A percentile compares a stretch with the other conserved stretches of the same genome.
Conservation (phyloP, 2,113 vertebrate genomes). For the Ursus arctos region DNA sequence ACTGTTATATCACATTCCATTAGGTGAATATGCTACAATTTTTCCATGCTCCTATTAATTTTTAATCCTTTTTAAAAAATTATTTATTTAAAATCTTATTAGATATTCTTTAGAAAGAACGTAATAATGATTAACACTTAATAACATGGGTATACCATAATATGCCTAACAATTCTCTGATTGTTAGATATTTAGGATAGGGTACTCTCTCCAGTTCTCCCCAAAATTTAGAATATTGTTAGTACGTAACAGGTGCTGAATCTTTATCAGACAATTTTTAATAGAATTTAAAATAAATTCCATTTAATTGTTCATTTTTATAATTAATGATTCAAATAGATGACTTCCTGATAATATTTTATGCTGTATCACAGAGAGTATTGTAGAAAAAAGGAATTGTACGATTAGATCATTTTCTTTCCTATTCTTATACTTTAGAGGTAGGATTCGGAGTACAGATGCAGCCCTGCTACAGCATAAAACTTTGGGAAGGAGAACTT, state of each 20-base stretch:
- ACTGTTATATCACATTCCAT: not conserved
- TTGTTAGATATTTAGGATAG: not conserved
- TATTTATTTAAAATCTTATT: not conserved
- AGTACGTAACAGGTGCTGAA: not conserved
- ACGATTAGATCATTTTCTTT: not conserved
- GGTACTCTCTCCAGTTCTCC: not conserved
- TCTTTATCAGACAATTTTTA: not conserved
- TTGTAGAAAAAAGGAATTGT: not conserved
- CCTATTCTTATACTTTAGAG: not conserved
- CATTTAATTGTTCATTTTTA: not conserved
- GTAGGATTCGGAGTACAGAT: not conserved
- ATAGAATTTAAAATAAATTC: not conserved
- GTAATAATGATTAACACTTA: not conserved
- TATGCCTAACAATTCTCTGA: not conserved
- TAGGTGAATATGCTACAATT: not conserved
- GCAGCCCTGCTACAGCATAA: not conserved
- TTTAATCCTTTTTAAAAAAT: not conserved
- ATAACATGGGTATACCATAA: not conserved
- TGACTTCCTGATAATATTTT: not conserved
- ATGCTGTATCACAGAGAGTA: not conserved
- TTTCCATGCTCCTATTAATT: not conserved
- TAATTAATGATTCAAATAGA: not conserved
- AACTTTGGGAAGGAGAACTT: not conserved
- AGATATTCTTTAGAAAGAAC: not conserved
- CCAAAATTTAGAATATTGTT: not conserved